phyloP scores from a whole-genome alignment of 2,888 invertebrate genomes.

The Yponomeuta malinellus region DNA sequence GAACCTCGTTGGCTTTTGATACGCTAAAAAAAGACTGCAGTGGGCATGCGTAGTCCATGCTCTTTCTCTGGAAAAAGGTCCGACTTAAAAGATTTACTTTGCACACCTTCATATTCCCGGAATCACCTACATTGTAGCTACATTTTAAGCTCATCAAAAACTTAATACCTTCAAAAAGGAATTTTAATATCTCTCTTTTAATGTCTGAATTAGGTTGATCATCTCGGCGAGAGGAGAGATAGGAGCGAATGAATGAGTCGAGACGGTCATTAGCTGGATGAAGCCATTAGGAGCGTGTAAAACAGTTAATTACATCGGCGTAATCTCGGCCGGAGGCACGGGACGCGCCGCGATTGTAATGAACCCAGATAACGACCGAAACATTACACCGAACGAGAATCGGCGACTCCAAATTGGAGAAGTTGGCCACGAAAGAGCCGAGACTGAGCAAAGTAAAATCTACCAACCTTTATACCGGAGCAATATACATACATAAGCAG shows the following conservation, averaged over 20 bases:
- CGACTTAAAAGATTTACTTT: background rate
- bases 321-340: conserved; percentile 21
- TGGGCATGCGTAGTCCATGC: too few relatives aligned
- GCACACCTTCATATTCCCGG: background rate
- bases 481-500: background rate
- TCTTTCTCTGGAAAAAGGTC: too few relatives aligned
- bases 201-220: conserved; percentile 31
- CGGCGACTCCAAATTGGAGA: background rate
- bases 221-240: conserved; percentile 27
- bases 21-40: too few relatives aligned
- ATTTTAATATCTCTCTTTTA: conserved; percentile 13
- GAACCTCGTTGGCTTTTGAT: too few relatives aligned
- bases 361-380: conserved; percentile 37
- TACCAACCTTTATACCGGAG: background rate
- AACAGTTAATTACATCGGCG: conserved; percentile 61
- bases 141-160: background rate
- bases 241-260: conserved; percentile 45
- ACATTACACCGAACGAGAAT: conserved; percentile 20
- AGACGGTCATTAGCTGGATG: conserved; percentile 66
- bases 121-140: background rate
- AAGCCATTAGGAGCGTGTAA: conserved; percentile 70
- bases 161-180: conserved; percentile 17
- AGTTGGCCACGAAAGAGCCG: background rate
- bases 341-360: conserved; percentile 42
- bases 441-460: background rate